A percentile compares a stretch with the other conserved stretches of the same genome.
Conservation (phyloP, 2,888 invertebrate species). For the Chymomyza fuscimana region DNA sequence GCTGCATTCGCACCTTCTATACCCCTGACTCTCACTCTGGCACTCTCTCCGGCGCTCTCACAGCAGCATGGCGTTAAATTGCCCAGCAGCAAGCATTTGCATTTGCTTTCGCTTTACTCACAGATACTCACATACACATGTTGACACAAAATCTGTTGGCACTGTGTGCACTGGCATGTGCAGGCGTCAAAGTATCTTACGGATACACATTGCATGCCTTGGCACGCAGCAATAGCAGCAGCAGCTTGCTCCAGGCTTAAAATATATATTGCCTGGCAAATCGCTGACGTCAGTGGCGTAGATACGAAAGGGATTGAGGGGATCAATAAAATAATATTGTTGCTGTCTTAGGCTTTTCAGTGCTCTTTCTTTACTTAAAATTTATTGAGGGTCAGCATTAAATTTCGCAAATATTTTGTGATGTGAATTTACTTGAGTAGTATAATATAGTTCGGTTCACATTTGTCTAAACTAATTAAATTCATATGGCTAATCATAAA, state of each 20-base stretch:
- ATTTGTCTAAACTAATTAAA: too few species aligned
- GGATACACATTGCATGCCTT: conserved; percentile 45
- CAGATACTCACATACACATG: conserved; percentile 1
- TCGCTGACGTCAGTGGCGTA: conserved; percentile 12
- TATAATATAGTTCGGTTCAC: too few species aligned
- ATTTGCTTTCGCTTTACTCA: conserved; percentile 35
- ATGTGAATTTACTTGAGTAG: too few species aligned
- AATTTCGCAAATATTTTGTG: too few species aligned
- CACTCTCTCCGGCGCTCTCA: too few species aligned
- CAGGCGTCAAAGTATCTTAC: conserved; percentile 53
- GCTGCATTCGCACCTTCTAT: background rate
- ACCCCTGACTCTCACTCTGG: background rate
- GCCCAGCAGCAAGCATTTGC: conserved; percentile 67
- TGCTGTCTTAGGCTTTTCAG: too few species aligned
- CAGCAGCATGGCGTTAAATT: conserved; percentile 63
- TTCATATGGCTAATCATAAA: too few species aligned
- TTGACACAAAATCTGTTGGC: conserved; percentile 8
- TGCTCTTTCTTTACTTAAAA: too few species aligned
- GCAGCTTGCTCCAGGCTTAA: conserved; percentile 18
- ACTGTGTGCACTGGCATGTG: conserved; percentile 42
- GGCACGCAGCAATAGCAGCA: conserved; percentile 11
- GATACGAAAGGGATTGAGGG: too few species aligned
- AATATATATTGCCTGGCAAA: conserved; percentile 24
- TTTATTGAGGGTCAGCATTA: too few species aligned
- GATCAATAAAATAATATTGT: too few species aligned